Percentiles rank a stretch among this genome's conserved stretches.
Evolutionary conservation across 2,888 invertebrate species (phyloP).

Genomic region (Lasioglossum figueresi): DNA sequence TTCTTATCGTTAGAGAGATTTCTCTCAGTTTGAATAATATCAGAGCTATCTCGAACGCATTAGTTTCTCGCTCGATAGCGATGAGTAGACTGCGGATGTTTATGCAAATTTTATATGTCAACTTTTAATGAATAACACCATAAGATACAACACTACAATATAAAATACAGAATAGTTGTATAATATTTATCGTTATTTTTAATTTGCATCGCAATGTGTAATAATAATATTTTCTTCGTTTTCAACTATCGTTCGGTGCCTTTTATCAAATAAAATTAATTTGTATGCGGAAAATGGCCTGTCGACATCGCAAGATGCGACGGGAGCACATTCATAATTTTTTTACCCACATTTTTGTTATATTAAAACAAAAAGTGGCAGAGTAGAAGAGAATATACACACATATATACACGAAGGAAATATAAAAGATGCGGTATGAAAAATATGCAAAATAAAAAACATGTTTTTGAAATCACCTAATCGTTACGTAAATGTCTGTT

Average conservation of each 20-base stretch:
- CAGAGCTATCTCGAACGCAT: background rate
- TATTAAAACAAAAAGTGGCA: too few species aligned
- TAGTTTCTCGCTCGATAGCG: background rate
- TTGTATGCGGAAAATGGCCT: background rate
- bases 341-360: too few species aligned
- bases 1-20: background rate
- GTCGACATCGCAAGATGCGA: too few species aligned
- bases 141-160: background rate
- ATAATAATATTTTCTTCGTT: background rate
- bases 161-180: too few species aligned
- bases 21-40: background rate
- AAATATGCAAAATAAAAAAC: background rate
- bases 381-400: too few species aligned
- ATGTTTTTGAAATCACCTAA: background rate
- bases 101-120: background rate
- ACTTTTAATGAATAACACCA: background rate
- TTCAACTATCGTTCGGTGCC: background rate
- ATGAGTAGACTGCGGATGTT: background rate
- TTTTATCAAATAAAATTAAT: background rate
- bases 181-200: background rate
- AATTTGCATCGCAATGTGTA: background rate
- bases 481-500: background rate
- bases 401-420: too few species aligned
- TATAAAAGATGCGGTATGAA: background rate
- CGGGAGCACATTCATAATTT: too few species aligned